phyloP scores from a whole-genome alignment of 2,888 invertebrate genomes.

The Cephus rjabovi region DNA sequence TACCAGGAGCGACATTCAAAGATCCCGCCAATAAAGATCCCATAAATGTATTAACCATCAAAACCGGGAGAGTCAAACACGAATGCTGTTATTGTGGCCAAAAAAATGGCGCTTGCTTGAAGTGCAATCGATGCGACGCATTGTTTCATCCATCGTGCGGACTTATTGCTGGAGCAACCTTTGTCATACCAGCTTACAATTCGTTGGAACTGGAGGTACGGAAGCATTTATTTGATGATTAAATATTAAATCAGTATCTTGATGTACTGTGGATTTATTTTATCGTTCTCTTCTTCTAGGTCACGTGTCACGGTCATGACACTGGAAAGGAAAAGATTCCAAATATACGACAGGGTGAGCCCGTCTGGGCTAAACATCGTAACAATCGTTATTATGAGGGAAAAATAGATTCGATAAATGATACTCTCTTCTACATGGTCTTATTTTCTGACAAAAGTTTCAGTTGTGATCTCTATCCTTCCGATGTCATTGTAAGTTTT shows the following conservation, averaged over 20 bases:
- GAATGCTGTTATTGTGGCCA: conserved; percentile 62
- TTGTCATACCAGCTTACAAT: conserved; percentile 54
- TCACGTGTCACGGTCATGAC: conserved; percentile 56
- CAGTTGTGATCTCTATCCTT: conserved; percentile 71
- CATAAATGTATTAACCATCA: conserved; percentile 57
- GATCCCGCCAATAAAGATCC: conserved; percentile 62
- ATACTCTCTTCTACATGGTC: conserved; percentile 70
- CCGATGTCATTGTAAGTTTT: conserved; percentile 69
- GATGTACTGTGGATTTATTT: background rate
- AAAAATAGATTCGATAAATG: conserved; percentile 66
- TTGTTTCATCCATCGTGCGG: conserved; percentile 74
- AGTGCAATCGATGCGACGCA: conserved; percentile 66
- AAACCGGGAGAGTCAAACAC: conserved; percentile 42
- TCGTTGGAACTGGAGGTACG: conserved; percentile 52
- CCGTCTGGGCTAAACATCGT: conserved; percentile 74
- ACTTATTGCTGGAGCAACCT: conserved; percentile 68
- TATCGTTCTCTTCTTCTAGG: conserved; percentile 33
- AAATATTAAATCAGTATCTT: background rate
- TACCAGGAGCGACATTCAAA: conserved; percentile 73
- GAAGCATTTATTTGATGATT: background rate
- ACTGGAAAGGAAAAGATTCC: conserved; percentile 54
- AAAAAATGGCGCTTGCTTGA: conserved; percentile 66
- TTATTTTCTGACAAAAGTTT: conserved; percentile 74
- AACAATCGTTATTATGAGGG: conserved; percentile 73
- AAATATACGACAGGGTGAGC: conserved; percentile 58